Evolutionary conservation across 2,888 invertebrate species (phyloP).

Genomic region (Dastarcus helophoroides): DNA sequence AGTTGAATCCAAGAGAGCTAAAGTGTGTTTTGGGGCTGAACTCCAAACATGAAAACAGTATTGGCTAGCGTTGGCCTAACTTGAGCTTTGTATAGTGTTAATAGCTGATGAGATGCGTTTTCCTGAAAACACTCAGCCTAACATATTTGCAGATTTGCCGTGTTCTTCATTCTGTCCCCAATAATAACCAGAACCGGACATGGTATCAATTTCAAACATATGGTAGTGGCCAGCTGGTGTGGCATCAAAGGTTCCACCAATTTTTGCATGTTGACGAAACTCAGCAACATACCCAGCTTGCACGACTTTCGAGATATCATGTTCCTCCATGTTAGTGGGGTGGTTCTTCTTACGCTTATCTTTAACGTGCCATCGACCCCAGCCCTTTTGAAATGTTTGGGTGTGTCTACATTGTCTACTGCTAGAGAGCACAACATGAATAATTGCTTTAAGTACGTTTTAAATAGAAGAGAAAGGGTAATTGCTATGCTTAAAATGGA

Average conservation of each 20-base stretch:
- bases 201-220: slow-evolving; percentile 46
- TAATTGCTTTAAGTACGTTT: slow-evolving; percentile 42
- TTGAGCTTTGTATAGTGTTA: too few relatives aligned
- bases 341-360: slow-evolving; percentile 45
- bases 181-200: slow-evolving; percentile 45
- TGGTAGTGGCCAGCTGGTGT: slow-evolving; percentile 50
- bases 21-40: too few relatives aligned
- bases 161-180: slow-evolving; percentile 38
- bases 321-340: slow-evolving; percentile 45
- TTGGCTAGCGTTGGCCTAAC: too few relatives aligned
- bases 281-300: slow-evolving; percentile 37
- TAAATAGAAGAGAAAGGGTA: slow-evolving; percentile 39
- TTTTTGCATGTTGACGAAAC: slow-evolving; percentile 45
- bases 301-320: slow-evolving; percentile 38
- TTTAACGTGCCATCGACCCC: slow-evolving; percentile 48
- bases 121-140: too few relatives aligned
- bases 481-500: slow-evolving; percentile 49
- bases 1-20: too few relatives aligned
- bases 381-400: slow-evolving; percentile 41
- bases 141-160: slow-evolving; percentile 5
- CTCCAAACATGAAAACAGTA: too few relatives aligned
- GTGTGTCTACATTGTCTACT: slow-evolving; percentile 41
- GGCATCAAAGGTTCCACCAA: slow-evolving; percentile 50
- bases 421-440: slow-evolving; percentile 46
- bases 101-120: too few relatives aligned